Conservation (phyloP, 2,113 vertebrate species). For the Illadopsis cleaveri region DNA sequence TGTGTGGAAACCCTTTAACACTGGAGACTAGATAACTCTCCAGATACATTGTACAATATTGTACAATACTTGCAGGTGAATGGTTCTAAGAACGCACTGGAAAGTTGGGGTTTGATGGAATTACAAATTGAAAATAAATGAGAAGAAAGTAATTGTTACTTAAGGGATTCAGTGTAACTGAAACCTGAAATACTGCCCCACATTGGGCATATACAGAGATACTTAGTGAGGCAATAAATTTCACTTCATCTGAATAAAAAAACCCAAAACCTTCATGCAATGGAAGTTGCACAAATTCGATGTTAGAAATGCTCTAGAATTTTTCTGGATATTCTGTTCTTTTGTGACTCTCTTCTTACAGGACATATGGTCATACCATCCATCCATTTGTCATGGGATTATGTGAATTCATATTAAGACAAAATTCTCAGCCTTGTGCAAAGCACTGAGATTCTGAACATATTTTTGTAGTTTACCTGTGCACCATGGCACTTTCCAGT, state of each 20-base stretch:
- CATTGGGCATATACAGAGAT: not conserved
- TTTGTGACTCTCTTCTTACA: not conserved
- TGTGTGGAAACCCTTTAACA: not conserved
- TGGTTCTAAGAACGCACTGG: not conserved
- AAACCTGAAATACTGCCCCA: not conserved
- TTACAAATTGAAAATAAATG: not conserved
- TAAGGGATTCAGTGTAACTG: not conserved
- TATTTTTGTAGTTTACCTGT: not conserved
- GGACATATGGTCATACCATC: not conserved
- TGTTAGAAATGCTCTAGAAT: not conserved
- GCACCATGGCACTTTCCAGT: not conserved
- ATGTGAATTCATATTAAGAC: not conserved
- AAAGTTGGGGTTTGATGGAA: not conserved
- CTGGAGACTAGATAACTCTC: not conserved
- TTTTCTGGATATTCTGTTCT: not conserved
- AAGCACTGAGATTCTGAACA: not conserved
- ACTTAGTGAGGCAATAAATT: not conserved
- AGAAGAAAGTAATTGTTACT: not conserved
- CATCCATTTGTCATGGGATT: not conserved
- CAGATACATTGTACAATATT: not conserved
- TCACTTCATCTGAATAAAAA: not conserved
- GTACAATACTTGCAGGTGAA: not conserved
- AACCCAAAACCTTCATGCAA: not conserved
- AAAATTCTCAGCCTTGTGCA: constrained; percentile 14
- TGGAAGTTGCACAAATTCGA: not conserved